phyloP scores from a whole-genome alignment of 1,140 invertebrate species.

The Polyergus mexicanus region DNA sequence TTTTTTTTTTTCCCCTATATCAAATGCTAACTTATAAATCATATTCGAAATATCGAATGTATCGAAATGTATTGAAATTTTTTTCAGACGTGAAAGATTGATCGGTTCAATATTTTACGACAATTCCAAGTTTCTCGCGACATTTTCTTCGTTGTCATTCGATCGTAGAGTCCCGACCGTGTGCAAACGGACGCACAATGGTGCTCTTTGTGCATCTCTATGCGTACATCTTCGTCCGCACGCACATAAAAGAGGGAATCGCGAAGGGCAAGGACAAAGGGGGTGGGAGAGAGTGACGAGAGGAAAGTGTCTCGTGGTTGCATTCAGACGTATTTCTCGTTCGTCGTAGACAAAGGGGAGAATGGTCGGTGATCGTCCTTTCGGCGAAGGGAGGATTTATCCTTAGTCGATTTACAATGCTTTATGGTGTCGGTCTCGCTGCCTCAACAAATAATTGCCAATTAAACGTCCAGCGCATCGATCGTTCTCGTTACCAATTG shows the following conservation, averaged over 20 bases:
- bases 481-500: conserved; percentile 71
- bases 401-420: conserved; percentile 80
- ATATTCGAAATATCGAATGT: not conserved
- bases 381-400: conserved; percentile 79
- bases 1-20: not conserved
- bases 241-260: conserved; percentile 20
- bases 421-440: conserved; percentile 81
- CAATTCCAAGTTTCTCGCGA: not conserved
- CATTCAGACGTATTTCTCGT: conserved; percentile 63
- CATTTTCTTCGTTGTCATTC: conserved; percentile 9
- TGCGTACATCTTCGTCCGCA: not conserved
- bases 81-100: not conserved
- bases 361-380: conserved; percentile 52
- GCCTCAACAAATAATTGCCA: conserved; percentile 83
- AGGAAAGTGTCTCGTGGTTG: conserved; percentile 44
- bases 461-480: conserved; percentile 79
- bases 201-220: conserved; percentile 22
- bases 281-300: not conserved
- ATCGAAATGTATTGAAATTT: not conserved
- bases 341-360: conserved; percentile 18
- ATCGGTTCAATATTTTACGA: conserved; percentile 1
- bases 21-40: not conserved
- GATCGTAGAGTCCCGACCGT: not conserved
- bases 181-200: conserved; percentile 50
- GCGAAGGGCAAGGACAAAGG: not conserved